A percentile compares a stretch with the other conserved stretches of the same genome.
phyloP scores from a whole-genome alignment of 2,888 invertebrate species.

The Mythimna ferrago region DNA sequence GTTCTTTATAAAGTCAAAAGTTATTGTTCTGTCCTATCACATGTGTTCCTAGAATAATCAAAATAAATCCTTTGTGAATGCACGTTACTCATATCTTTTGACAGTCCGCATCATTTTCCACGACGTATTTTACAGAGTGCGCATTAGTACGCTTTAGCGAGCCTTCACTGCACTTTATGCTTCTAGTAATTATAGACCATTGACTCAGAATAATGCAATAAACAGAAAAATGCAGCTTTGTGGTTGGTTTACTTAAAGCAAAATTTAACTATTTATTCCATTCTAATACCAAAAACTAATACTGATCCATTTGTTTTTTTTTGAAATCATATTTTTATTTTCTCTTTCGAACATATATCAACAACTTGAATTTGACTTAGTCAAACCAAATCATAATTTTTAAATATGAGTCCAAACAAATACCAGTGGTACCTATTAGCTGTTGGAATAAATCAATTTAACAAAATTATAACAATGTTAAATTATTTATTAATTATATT shows the following conservation, averaged over 20 bases:
- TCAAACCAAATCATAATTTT: no score
- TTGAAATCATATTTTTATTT: no score
- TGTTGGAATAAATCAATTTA: no score
- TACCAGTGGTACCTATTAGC: no score
- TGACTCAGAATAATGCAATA: conserved; percentile 30
- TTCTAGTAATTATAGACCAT: conserved; percentile 60
- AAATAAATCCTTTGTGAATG: conserved; percentile 64
- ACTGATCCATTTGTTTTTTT: no score
- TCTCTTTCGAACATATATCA: no score
- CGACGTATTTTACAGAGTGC: conserved; percentile 59
- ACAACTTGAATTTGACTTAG: no score
- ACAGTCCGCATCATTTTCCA: conserved; percentile 61
- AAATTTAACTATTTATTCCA: background rate
- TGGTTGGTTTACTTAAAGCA: background rate
- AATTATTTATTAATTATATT: background rate
- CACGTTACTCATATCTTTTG: conserved; percentile 65
- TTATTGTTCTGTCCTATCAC: conserved; percentile 50
- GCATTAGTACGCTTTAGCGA: conserved; percentile 49
- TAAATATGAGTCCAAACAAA: no score
- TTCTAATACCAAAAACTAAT: no score
- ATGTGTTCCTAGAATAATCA: conserved; percentile 57
- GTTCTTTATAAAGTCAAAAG: conserved; percentile 51
- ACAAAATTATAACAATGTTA: background rate
- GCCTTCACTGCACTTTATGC: conserved; percentile 36
- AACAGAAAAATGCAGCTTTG: background rate